These are phyloP conservation scores for Lepidotrigona ventralis DNA, from an alignment of 1,140 invertebrate genomes.

Conservation along the genomic window DNA sequence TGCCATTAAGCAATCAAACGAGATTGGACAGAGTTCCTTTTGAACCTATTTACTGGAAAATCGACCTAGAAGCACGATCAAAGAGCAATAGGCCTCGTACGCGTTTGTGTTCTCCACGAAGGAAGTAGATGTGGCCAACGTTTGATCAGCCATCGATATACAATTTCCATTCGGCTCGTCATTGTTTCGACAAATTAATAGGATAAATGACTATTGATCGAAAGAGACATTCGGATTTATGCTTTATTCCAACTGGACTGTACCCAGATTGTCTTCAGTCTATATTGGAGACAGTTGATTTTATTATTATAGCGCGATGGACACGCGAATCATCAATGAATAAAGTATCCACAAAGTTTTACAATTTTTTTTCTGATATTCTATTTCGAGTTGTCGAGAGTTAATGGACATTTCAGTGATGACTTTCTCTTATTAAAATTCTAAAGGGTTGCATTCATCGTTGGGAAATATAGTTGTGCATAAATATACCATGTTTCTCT, in stretches of 20 bases:
- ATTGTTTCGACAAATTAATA: conserved; percentile 2
- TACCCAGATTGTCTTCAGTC: conserved; percentile 14
- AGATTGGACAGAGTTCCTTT: conserved; percentile 38
- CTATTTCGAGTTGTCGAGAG: not conserved
- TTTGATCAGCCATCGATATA: conserved; percentile 51
- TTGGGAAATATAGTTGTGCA: not conserved
- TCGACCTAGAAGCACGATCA: conserved; percentile 36
- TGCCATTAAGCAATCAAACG: conserved; percentile 43
- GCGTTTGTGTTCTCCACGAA: not conserved
- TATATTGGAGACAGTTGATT: conserved; percentile 17
- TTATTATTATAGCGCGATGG: conserved; percentile 18
- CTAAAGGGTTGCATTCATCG: not conserved
- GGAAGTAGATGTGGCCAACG: conserved; percentile 29
- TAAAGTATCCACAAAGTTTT: not conserved
- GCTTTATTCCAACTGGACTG: not conserved
- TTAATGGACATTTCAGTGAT: not conserved
- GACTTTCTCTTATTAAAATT: conserved; percentile 1
- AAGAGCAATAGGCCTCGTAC: conserved; percentile 6
- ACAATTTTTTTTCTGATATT: not conserved
- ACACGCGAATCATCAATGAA: conserved; percentile 29
- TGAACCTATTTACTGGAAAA: conserved; percentile 39
- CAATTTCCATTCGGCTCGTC: conserved; percentile 39
- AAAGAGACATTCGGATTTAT: not conserved
- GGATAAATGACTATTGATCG: conserved; percentile 24
- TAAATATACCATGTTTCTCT: not conserved